phyloP scores from a whole-genome alignment of 2,113 vertebrate genomes.

The Antechinus flavipes region DNA sequence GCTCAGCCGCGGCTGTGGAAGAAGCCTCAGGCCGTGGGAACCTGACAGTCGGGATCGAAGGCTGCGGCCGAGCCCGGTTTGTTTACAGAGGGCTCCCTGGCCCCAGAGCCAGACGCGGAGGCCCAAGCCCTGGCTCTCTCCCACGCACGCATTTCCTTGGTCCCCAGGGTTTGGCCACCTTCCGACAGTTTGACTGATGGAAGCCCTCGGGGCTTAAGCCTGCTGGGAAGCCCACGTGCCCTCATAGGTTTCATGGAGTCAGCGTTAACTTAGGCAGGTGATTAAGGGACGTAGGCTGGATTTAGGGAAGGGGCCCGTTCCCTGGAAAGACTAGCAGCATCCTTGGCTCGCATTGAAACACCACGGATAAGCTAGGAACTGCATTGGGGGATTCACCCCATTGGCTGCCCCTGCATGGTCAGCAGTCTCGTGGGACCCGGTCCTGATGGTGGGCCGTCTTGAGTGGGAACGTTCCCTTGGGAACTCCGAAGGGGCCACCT shows the following conservation, averaged over 20 bases:
- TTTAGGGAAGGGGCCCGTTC: background rate
- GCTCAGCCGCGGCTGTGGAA: too few relatives aligned
- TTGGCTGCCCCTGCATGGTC: accelerated
- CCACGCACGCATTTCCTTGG: too few relatives aligned
- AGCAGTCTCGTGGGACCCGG: background rate
- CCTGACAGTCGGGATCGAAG: too few relatives aligned
- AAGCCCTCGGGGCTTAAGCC: too few relatives aligned
- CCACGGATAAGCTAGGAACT: background rate
- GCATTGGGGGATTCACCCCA: background rate
- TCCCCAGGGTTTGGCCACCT: too few relatives aligned
- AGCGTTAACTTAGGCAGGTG: background rate
- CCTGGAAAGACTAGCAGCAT: background rate
- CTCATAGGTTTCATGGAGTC: background rate
- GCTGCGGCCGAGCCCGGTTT: too few relatives aligned
- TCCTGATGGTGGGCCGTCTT: background rate
- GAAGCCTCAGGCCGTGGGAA: too few relatives aligned
- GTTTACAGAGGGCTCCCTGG: too few relatives aligned
- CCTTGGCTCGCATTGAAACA: background rate
- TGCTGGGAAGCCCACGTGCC: too few relatives aligned
- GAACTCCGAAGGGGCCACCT: background rate
- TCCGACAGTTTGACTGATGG: too few relatives aligned
- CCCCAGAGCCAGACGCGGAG: too few relatives aligned
- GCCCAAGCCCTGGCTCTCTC: too few relatives aligned
- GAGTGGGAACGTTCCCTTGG: background rate
- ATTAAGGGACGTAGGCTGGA: background rate